Evolutionary conservation across 1,140 invertebrate genomes (phyloP).

Genomic region (Brachionus rotundiformis): DNA sequence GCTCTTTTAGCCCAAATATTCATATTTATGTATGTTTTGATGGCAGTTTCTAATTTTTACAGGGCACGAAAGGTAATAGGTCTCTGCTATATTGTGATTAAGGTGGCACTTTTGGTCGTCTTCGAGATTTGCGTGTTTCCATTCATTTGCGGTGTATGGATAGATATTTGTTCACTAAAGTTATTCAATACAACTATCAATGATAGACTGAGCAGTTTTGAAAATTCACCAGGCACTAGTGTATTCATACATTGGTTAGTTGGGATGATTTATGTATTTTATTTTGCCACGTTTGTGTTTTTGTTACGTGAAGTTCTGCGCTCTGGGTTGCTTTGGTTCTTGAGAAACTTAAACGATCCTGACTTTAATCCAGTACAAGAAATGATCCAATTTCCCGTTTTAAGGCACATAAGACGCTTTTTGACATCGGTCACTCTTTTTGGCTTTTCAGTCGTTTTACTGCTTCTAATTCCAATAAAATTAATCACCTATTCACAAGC

Average conservation of each 20-base stretch:
- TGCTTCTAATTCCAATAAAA: conserved; percentile 22
- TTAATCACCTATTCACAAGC: conserved; percentile 31
- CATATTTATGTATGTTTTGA: conserved; percentile 76
- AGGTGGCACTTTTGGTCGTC: conserved; percentile 82
- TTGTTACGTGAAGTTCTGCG: conserved; percentile 86
- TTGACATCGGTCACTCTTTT: conserved; percentile 81
- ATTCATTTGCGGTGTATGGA: conserved; percentile 95
- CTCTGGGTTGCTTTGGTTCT: conserved; percentile 93
- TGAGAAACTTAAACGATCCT: conserved; percentile 92
- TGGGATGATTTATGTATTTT: conserved; percentile 99
- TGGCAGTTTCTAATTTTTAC: conserved; percentile 71
- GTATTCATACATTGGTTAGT: conserved; percentile 98
- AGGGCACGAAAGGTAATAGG: conserved; percentile 78
- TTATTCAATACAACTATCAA: conserved; percentile 76
- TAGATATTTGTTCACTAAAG: conserved; percentile 93
- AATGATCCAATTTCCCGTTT: conserved; percentile 94
- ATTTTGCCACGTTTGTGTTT: conserved; percentile 95
- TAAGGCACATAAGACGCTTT: conserved; percentile 82
- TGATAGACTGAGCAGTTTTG: conserved; percentile 79
- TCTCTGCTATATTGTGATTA: conserved; percentile 93
- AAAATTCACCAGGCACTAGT: conserved; percentile 84
- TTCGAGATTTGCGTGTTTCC: conserved; percentile 95
- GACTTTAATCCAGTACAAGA: conserved; percentile 96
- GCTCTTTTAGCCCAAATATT: conserved; percentile 81
- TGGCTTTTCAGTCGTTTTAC: conserved; percentile 44